Base-by-base conservation (phyloP, 2,888 invertebrate genomes). In the Sisyra nigra region DNA sequence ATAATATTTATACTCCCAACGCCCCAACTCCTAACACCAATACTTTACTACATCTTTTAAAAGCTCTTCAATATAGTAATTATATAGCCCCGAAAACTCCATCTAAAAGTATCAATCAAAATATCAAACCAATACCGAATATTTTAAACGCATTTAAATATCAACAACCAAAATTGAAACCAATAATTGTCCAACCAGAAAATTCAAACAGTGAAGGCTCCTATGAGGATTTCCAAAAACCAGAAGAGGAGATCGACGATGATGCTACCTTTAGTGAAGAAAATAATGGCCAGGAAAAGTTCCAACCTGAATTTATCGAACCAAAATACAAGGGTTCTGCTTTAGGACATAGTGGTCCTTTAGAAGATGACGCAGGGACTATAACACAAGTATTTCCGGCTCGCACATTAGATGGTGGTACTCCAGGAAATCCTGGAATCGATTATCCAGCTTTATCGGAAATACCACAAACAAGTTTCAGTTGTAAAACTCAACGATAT, bases 401-500 rank as follows among this genome's bases (percentile, higher is more conserved):
- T 1, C 67, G 69, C 48, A 71, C 69, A 15, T 55, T 52, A 9
- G 73, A 60, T 50, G 75, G 73, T 11, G 74, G 72, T 13, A 75
- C 73, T 40, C 79, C 76, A 0, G 79, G 80, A 8, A 67, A 66
- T 51, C 78, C 88, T 0, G 83, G 82, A 7, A 65, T 82, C 6
- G 88, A 89, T 63, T 89, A 88, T 61, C 88, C 88, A 0, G 78
- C 74, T 19, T 71, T 83, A 41, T 71, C 77, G 1, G 69, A 66
- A 24, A 87, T 88, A 46, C 88, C 88, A 0, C 66, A 69, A 46
- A 88, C 88, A 0, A 69, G 66, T 48, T 88, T 88, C 58, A 75
- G 75, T 55, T 89, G 88, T 61, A 82, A 83, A 53, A 74, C 81
- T 46, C 88, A 89, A 57, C 68, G 88, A 17, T 88, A 89, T 61